phyloP scores from a whole-genome alignment of 2,888 invertebrate genomes.

The Agapetus fuscipes region DNA sequence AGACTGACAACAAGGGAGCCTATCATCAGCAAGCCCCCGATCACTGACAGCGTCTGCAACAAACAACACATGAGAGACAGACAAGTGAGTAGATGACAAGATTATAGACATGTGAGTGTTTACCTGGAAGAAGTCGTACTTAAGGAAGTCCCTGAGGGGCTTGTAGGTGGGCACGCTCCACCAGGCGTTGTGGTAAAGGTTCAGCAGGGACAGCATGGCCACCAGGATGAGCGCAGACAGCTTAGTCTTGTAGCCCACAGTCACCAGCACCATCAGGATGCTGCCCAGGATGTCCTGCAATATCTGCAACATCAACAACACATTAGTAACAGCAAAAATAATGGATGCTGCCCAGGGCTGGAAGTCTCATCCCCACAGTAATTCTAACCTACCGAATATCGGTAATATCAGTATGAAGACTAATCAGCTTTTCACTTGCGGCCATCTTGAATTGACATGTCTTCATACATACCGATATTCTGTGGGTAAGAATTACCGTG shows the following conservation, averaged over 20 bases:
- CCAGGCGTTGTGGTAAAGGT: slow-evolving; percentile 98
- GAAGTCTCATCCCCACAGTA: too few relatives aligned
- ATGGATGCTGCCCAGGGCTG: neutral
- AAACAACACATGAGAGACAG: too few relatives aligned
- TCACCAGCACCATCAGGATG: slow-evolving; percentile 89
- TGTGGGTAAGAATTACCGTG: too few relatives aligned
- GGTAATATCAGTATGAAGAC: too few relatives aligned
- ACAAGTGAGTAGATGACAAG: too few relatives aligned
- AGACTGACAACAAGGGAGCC: slow-evolving; percentile 94
- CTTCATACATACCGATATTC: too few relatives aligned
- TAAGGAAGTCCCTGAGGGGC: slow-evolving; percentile 96
- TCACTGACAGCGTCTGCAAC: slow-evolving; percentile 93
- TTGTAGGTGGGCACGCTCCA: slow-evolving; percentile 94
- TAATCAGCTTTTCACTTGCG: too few relatives aligned
- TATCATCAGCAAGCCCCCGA: slow-evolving; percentile 97
- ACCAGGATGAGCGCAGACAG: slow-evolving; percentile 92
- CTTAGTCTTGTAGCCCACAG: slow-evolving; percentile 97
- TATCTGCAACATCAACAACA: slow-evolving; percentile 56
- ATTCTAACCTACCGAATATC: too few relatives aligned
- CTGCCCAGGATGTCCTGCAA: slow-evolving; percentile 89
- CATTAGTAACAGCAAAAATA: slow-evolving; percentile 1
- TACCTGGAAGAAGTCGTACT: slow-evolving; percentile 99
- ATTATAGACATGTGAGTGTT: too few relatives aligned
- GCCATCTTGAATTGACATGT: too few relatives aligned
- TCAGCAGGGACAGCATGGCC: slow-evolving; percentile 75